A percentile compares a stretch with the other conserved stretches of the same genome.
phyloP scores from a whole-genome alignment of 2,797 vertebrate species.

The Pseudochirops cupreus region DNA sequence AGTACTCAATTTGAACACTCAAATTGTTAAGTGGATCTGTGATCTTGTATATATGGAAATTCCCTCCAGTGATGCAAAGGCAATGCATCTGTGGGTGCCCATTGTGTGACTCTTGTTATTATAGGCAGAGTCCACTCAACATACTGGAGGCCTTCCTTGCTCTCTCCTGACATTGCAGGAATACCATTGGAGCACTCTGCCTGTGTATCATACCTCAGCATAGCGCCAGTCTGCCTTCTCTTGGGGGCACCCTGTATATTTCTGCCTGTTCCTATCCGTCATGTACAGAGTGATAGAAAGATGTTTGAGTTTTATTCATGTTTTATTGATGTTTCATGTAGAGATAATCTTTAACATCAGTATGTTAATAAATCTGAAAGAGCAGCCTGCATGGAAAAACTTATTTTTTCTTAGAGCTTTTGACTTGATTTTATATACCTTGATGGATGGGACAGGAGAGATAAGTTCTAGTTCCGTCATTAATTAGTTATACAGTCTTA shows the following conservation, averaged over 20 bases:
- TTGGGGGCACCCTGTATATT: background rate
- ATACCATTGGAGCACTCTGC: background rate
- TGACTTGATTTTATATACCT: background rate
- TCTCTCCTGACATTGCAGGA: background rate
- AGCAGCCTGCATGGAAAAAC: background rate
- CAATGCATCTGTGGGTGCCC: background rate
- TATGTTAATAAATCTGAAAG: background rate
- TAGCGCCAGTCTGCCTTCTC: background rate
- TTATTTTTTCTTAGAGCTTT: background rate
- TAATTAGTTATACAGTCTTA: background rate
- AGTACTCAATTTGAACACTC: background rate
- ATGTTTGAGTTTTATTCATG: background rate
- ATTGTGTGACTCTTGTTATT: background rate
- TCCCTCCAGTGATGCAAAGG: background rate
- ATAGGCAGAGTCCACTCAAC: background rate
- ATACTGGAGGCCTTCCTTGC: background rate
- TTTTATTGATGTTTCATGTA: background rate
- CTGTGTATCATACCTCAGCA: background rate
- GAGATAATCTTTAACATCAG: background rate
- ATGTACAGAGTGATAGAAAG: background rate
- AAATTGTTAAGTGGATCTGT: background rate
- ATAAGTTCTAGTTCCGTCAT: background rate
- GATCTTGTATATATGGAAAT: background rate
- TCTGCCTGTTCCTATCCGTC: background rate
- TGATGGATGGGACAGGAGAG: background rate